Evolutionary conservation across 2,113 vertebrate genomes (phyloP).

Genomic region (Lota lota): DNA sequence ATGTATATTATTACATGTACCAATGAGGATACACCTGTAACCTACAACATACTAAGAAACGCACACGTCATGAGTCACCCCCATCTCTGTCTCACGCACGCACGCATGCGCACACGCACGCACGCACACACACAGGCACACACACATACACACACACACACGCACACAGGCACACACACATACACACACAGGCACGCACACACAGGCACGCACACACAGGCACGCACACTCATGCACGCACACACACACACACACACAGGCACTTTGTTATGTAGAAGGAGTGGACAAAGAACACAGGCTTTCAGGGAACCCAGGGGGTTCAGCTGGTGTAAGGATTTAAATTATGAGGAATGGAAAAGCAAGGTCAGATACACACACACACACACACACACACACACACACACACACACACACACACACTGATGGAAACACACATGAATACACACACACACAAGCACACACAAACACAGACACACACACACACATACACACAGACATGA

Average conservation of each 20-base stretch:
- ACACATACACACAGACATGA: too few species aligned
- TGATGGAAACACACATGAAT: too few species aligned
- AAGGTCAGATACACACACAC: neutral
- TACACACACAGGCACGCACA: neutral
- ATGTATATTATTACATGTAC: too few species aligned
- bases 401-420: too few species aligned
- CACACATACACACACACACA: slow-evolving; percentile 9
- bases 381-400: too few species aligned
- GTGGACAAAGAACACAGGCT: slow-evolving; percentile 9
- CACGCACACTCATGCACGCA: slow-evolving; percentile 1
- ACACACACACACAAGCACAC: too few species aligned
- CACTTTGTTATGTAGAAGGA: too few species aligned
- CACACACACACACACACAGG: neutral
- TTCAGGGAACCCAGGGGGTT: slow-evolving; percentile 3
- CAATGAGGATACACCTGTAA: too few species aligned
- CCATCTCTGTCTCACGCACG: neutral
- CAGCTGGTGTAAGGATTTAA: slow-evolving; percentile 32
- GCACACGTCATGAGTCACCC: too few species aligned
- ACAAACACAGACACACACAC: too few species aligned
- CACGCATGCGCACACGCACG: neutral
- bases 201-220: slow-evolving; percentile 1
- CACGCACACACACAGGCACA: neutral
- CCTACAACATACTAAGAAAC: too few species aligned
- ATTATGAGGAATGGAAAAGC: slow-evolving; percentile 11
- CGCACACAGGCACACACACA: neutral